phyloP scores from a whole-genome alignment of 1,140 invertebrate species.

The Muscidifurax raptorellus region DNA sequence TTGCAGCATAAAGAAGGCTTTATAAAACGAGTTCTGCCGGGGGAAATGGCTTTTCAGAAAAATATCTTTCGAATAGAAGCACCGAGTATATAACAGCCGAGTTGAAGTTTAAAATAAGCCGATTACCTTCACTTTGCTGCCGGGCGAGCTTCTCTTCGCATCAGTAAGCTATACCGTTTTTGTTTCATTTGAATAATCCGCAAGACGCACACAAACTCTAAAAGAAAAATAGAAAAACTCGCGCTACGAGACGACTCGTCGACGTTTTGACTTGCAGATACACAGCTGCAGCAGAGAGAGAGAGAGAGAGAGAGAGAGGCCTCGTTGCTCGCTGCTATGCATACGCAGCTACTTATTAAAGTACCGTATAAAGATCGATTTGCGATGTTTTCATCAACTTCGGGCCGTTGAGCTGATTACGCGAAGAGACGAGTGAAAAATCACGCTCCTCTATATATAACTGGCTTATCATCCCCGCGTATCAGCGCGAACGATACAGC shows the following conservation, averaged over 20 bases:
- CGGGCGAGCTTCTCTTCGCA: not conserved
- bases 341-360: no score
- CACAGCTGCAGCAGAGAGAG: not conserved
- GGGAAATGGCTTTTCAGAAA: not conserved
- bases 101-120: conserved; percentile 36
- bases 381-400: no score
- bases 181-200: conserved; percentile 48
- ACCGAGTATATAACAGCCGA: not conserved
- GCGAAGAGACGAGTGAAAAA: no score
- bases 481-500: no score
- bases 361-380: no score
- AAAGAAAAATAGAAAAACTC: conserved; percentile 15
- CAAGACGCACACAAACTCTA: conserved; percentile 4
- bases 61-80: not conserved
- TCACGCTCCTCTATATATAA: no score
- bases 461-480: no score
- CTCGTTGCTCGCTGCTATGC: no score
- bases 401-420: no score
- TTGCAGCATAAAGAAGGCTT: not conserved
- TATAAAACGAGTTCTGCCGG: not conserved
- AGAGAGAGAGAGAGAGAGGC: not conserved
- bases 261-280: no score
- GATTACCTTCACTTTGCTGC: conserved; percentile 23
- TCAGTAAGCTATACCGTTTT: conserved; percentile 39
- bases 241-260: not conserved